Percentiles rank a stretch among this genome's conserved stretches.
These are phyloP conservation scores for Oxycera nigricornis DNA, from an alignment of 2,888 invertebrate genomes.

Conservation along the genomic window DNA sequence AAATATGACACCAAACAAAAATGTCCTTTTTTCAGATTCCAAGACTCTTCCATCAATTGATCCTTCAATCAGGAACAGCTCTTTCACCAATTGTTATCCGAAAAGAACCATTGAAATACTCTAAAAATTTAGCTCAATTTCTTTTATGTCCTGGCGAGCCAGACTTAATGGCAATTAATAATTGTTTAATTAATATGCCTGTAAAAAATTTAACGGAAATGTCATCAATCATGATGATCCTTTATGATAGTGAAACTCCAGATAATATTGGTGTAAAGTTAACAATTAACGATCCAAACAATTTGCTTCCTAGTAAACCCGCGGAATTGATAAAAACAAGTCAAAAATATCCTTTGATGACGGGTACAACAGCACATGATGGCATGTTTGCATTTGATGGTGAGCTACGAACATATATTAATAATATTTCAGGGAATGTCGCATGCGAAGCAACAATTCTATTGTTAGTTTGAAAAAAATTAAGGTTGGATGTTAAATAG, in stretches of 20 bases:
- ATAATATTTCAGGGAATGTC: neutral
- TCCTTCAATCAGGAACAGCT: constrained; percentile 62
- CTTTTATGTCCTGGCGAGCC: constrained; percentile 50
- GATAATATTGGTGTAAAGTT: constrained; percentile 43
- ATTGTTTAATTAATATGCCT: constrained; percentile 52
- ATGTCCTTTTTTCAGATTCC: constrained; percentile 46
- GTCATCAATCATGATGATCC: constrained; percentile 30
- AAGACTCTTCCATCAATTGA: constrained; percentile 60
- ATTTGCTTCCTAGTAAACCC: constrained; percentile 40
- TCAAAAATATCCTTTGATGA: constrained; percentile 55
- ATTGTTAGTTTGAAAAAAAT: neutral
- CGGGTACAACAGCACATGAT: constrained; percentile 57
- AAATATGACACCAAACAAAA: neutral
- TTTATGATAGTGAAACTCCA: constrained; percentile 25
- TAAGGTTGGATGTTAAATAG: too few relatives aligned
- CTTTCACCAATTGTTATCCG: constrained; percentile 61
- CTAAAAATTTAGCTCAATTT: constrained; percentile 50
- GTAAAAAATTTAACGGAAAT: constrained; percentile 50
- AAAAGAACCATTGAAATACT: constrained; percentile 51
- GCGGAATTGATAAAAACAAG: constrained; percentile 47
- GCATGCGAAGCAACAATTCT: neutral
- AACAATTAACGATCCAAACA: constrained; percentile 42
- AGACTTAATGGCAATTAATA: constrained; percentile 45
- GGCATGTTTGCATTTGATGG: constrained; percentile 52
- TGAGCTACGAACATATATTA: too few relatives aligned